These are phyloP conservation scores for Daktulosphaira vitifoliae DNA, from an alignment of 1,140 invertebrate genomes.

Conservation along the genomic window DNA sequence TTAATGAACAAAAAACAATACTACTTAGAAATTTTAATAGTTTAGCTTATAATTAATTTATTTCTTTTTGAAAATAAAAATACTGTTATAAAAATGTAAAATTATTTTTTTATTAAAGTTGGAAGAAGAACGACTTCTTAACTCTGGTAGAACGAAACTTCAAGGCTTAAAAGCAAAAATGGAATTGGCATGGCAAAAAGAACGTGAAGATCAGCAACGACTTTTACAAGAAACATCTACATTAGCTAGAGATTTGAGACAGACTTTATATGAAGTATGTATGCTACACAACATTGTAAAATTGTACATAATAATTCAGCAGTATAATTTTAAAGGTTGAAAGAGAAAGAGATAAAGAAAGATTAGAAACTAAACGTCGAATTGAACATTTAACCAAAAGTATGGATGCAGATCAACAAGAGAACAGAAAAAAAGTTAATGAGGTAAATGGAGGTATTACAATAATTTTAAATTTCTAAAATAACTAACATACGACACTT, in stretches of 20 bases:
- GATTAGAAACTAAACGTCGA: constrained; percentile 73
- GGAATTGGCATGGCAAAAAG: constrained; percentile 92
- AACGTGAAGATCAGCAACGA: constrained; percentile 83
- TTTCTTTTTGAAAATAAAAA: no score
- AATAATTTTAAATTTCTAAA: no score
- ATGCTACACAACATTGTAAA: not conserved
- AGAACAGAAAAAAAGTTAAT: constrained; percentile 71
- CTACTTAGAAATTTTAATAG: no score
- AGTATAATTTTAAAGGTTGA: constrained; percentile 52
- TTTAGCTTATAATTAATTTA: no score
- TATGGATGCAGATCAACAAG: constrained; percentile 80
- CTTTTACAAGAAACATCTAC: constrained; percentile 83
- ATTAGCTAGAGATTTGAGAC: constrained; percentile 75
- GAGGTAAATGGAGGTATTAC: no score
- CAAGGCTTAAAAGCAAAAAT: constrained; percentile 77
- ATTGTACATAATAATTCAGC: not conserved
- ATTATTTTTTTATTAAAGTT: no score
- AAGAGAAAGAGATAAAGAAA: constrained; percentile 77
- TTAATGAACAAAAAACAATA: no score
- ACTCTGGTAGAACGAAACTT: constrained; percentile 71
- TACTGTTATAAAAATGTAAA: no score
- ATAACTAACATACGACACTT: no score
- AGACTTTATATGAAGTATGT: constrained; percentile 74
- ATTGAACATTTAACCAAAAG: constrained; percentile 73
- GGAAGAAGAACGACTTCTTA: constrained; percentile 70